A percentile compares a stretch with the other conserved stretches of the same genome.
These are phyloP conservation scores for Campylorhamphus procurvoides DNA, from an alignment of 2,113 vertebrate genomes.

Conservation along the genomic window DNA sequence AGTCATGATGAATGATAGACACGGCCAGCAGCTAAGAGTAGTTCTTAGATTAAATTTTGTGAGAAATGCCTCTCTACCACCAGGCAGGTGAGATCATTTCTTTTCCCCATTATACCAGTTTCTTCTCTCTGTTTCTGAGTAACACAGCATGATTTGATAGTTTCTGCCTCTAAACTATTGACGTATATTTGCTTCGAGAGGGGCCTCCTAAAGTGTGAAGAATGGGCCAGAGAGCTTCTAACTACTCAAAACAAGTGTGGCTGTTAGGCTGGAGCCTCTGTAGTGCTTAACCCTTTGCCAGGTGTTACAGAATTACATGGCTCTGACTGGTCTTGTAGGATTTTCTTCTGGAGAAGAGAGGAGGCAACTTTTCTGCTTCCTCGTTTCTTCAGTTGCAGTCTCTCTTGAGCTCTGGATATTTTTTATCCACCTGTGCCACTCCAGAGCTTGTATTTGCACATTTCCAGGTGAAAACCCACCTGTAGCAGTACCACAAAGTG, in stretches of 20 bases:
- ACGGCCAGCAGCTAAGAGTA: slow-evolving; percentile 25
- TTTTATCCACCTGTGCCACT: neutral
- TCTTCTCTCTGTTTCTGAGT: slow-evolving; percentile 40
- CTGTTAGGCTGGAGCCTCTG: slow-evolving; percentile 4
- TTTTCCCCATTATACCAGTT: slow-evolving; percentile 52
- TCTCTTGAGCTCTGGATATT: neutral
- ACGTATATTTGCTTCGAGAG: slow-evolving; percentile 50
- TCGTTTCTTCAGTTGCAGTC: neutral
- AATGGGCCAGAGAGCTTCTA: slow-evolving; percentile 38
- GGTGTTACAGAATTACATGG: neutral
- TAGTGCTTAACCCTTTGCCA: slow-evolving; percentile 33
- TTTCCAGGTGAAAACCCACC: neutral
- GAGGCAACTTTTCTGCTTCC: neutral
- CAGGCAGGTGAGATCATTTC: slow-evolving; percentile 65
- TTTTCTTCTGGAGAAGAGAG: neutral
- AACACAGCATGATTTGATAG: slow-evolving; percentile 65
- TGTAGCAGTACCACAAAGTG: neutral
- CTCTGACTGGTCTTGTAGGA: neutral
- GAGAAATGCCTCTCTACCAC: slow-evolving; percentile 49
- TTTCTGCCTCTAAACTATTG: slow-evolving; percentile 64
- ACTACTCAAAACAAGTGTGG: neutral
- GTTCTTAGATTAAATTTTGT: slow-evolving; percentile 54
- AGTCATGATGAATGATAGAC: slow-evolving; percentile 47
- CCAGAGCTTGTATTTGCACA: neutral
- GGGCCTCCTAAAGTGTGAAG: slow-evolving; percentile 64